These are phyloP conservation scores for Pterocles orientalis DNA, from an alignment of 2,113 vertebrate genomes.

Conservation along the genomic window DNA sequence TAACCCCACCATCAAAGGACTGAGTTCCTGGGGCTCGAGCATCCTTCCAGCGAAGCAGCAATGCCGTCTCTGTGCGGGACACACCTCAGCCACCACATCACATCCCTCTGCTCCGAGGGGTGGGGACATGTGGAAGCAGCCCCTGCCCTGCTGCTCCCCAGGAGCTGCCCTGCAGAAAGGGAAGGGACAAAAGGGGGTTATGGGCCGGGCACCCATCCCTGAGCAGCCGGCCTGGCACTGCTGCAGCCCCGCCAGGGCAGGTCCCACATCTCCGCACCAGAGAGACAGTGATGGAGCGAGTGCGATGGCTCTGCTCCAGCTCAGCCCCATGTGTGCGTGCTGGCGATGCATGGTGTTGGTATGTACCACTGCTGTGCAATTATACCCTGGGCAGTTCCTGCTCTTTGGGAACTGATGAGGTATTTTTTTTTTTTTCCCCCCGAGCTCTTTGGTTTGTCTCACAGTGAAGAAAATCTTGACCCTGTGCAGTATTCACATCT, in stretches of 20 bases:
- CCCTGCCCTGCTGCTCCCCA: background rate
- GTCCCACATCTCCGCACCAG: background rate
- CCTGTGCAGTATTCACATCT: background rate
- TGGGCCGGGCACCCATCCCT: no score
- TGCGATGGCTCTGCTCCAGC: background rate
- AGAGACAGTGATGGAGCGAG: background rate
- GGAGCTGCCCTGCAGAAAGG: background rate
- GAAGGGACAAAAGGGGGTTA: background rate
- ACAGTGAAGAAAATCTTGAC: background rate
- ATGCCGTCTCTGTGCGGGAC: rapidly evolving
- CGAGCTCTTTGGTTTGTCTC: background rate
- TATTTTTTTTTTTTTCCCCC: background rate
- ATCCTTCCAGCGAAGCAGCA: background rate
- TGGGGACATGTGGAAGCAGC: background rate
- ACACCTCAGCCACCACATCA: rapidly evolving
- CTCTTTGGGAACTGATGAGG: background rate
- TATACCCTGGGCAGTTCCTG: background rate
- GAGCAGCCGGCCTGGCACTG: background rate
- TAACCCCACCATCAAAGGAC: rapidly evolving
- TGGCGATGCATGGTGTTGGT: no score
- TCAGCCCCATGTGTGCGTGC: no score
- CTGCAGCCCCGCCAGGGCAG: background rate
- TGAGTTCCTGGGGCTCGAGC: rapidly evolving
- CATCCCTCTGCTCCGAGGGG: no score
- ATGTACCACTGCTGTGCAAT: background rate